A percentile compares a stretch with the other conserved stretches of the same genome.
Evolutionary conservation across 2,888 invertebrate species (phyloP).

Genomic region (Sarcophaga subvicina): DNA sequence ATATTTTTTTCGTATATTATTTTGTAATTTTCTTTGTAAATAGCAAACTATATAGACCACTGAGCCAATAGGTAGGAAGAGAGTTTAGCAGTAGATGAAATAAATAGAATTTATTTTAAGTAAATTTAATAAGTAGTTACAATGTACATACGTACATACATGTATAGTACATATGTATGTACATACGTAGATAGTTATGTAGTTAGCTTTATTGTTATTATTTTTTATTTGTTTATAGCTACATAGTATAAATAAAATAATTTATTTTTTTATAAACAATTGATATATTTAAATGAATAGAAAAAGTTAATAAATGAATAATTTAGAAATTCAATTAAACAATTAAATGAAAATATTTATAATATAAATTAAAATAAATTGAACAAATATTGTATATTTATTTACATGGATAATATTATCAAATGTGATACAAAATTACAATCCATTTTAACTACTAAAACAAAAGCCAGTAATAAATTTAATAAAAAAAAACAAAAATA

Average conservation of each 20-base stretch:
- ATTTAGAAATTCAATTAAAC: neutral
- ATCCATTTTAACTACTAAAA: conserved; percentile 56
- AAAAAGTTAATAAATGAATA: too few relatives aligned
- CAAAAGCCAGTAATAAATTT: conserved; percentile 51
- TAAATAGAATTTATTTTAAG: conserved; percentile 23
- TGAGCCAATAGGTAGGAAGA: conserved; percentile 65
- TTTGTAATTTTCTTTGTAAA: conserved; percentile 46
- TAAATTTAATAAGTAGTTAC: neutral
- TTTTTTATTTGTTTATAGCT: conserved; percentile 12
- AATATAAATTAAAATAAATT: conserved; percentile 23
- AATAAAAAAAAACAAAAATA: neutral
- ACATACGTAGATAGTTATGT: conserved; percentile 17
- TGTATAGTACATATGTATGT: too few relatives aligned
- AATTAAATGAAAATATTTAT: neutral
- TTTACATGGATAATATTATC: conserved; percentile 44
- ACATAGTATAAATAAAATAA: conserved; percentile 12
- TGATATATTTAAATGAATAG: neutral
- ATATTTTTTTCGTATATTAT: conserved; percentile 12
- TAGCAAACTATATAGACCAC: conserved; percentile 65
- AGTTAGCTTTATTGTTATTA: conserved; percentile 52
- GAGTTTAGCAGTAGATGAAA: conserved; percentile 68
- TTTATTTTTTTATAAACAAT: conserved; percentile 42
- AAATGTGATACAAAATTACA: conserved; percentile 66
- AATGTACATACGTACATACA: neutral
- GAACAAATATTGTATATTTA: conserved; percentile 7